Evolutionary conservation across 2,113 vertebrate species (phyloP), one percentile per base, ranked within the genome.

Genomic region (Tonatia bakeri): DNA sequence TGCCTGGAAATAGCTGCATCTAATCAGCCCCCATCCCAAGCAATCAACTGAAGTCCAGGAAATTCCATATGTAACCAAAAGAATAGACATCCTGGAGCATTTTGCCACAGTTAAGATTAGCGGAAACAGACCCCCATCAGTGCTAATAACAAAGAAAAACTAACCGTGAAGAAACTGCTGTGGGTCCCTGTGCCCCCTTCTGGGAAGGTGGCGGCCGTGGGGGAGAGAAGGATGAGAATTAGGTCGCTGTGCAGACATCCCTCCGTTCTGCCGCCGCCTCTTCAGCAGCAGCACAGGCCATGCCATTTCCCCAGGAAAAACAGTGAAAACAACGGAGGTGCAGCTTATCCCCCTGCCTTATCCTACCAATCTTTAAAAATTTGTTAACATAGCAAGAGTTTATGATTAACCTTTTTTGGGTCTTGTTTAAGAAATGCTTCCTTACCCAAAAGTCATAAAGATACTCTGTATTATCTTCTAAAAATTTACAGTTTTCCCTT

Each of bases 81-180:
- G 97, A 97, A 98, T 97, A 96, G 97, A 98, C 97, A 96, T 97
- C 97, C 97, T 97, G 97, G 88, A 94, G 97, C 93, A 86, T 92
- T 97, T 96, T 95, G 95, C 97, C 77, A 65, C 91, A 86, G 86
- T 95, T 93, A 56, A 96, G 94, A 96, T 94, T 75, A 95, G 80
- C 97, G 97, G 97, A 98, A 98, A 96, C 96, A 96, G 95, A 88
- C 93, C 95, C 97, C 95, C 90, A 84, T 81, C 77, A n/a, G 38
- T 22, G 28, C 91, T 95, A 64, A 15, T 40, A 95, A 97, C 97
- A 97, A 96, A 97, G 90, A 93, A 93, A 80, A 86, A 76, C 89
- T 33, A 64, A 93, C 94, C 85, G 77, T 87, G 94, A 75, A 95
- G 82, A 72, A 90, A 91, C 16, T 54, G n/a, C 54, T 36, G 50